Evolutionary conservation across 92 coral and sea anemone genomes (phyloP), one percentile per base, ranked within the genome.

Genomic region (Epizoanthus stellaris): DNA sequence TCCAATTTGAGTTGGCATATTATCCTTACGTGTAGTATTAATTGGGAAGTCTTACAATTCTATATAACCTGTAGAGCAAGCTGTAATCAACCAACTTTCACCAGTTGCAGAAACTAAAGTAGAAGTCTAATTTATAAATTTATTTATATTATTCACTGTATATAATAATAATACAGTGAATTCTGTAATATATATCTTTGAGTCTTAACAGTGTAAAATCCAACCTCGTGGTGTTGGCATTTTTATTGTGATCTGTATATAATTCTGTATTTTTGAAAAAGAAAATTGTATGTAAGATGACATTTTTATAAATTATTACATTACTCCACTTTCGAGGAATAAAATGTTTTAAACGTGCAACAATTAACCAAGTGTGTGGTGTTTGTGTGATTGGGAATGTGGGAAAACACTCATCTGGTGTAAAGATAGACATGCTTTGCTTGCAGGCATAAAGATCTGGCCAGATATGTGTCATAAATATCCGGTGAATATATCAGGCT

Each of bases 171-270:
- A 79, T 62, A 12, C 83, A 63, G 83, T 79, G 72, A 20, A 13
- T 56, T 63, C 58, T 79, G 83, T 79, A 79, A 62, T 79, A 79
- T 76, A 76, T 79, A 79, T 47, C 77, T 52, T 49, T 74, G 80
- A 85, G 82, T 80, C 92, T 69, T 70, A 85, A 42, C 47, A 34
- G 77, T 67, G 70, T 65, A 39, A 58, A 72, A 66, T 30, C 85
- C 68, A 72, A 59, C 67, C 61, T 61, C 38, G 73, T 34, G 87
- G 92, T 89, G 92, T 88, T 90, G 94, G 98, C 87, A 88, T 94
- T 94, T 94, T 94, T 94, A 94, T 89, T 87, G 90, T 93, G 94
- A 93, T 93, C 92, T 94, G 98, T 94, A 94, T 76, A 94, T 94
- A 94, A 93, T 92, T 79, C 87, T 93, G 93, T 94, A 94, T 94